phyloP scores from a whole-genome alignment of 2,113 vertebrate species.

The Eubucco bourcierii region DNA sequence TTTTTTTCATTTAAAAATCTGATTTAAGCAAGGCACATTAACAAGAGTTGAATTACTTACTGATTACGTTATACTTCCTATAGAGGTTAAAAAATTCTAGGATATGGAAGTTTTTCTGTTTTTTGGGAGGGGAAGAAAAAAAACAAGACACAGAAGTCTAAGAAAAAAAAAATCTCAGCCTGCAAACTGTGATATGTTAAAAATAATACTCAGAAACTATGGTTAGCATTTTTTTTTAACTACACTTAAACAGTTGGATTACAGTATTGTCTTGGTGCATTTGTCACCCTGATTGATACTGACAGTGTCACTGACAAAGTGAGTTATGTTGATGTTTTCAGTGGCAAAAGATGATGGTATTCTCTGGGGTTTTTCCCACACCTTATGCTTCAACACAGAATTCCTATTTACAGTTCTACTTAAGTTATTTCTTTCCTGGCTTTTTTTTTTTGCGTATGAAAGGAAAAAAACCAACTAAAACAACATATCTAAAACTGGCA shows the following conservation, averaged over 20 bases:
- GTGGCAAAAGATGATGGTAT: background rate
- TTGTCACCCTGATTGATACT: background rate
- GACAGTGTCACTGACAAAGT: background rate
- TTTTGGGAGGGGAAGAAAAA: background rate
- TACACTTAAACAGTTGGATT: background rate
- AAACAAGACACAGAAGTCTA: background rate
- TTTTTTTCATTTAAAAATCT: background rate
- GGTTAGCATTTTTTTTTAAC: background rate
- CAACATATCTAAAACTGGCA: background rate
- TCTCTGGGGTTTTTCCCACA: background rate
- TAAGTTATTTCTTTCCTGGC: background rate
- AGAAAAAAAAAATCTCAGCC: background rate
- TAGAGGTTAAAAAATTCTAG: background rate
- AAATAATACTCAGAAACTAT: background rate
- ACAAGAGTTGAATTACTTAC: slow-evolving; percentile 24
- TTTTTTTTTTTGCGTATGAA: background rate
- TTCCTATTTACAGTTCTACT: background rate
- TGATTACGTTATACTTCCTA: background rate
- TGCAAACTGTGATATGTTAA: background rate
- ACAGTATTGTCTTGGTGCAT: background rate
- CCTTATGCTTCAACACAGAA: background rate
- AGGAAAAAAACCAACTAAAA: background rate
- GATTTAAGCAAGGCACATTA: background rate
- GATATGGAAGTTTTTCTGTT: background rate
- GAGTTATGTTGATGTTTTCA: background rate